Evolutionary conservation across 2,113 vertebrate species (phyloP).

Genomic region (Xiphorhynchus elegans): DNA sequence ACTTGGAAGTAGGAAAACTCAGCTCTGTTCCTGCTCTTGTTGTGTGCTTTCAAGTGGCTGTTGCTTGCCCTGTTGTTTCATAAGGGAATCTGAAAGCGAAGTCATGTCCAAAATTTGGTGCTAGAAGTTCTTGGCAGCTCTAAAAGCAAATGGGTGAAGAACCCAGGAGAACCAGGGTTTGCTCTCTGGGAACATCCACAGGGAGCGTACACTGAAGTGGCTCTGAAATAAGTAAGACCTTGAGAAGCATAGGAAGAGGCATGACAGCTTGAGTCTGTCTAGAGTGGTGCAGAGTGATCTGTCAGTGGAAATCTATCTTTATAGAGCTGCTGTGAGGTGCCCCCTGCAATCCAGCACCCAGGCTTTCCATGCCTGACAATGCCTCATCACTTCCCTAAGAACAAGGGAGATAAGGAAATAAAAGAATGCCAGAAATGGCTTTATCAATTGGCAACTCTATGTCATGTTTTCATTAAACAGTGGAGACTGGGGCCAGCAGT

Average conservation of each 20-base stretch:
- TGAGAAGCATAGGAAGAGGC: background rate
- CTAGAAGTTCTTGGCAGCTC: background rate
- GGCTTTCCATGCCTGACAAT: background rate
- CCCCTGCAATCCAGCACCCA: background rate
- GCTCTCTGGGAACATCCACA: background rate
- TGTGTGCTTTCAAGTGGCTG: background rate
- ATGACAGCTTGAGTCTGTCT: background rate
- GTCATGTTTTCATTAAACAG: constrained; percentile 63
- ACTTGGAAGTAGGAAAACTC: background rate
- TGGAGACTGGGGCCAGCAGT: background rate
- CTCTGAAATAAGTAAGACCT: background rate
- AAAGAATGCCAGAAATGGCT: constrained; percentile 51
- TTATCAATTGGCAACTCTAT: constrained; percentile 47
- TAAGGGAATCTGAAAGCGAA: background rate
- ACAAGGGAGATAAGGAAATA: constrained; percentile 57
- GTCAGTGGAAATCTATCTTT: background rate
- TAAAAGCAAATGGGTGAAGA: background rate
- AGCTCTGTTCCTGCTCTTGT: background rate
- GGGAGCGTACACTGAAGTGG: background rate
- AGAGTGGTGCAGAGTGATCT: background rate
- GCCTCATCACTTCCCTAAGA: constrained; percentile 33
- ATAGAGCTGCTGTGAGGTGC: background rate
- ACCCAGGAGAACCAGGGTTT: background rate
- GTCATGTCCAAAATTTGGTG: background rate
- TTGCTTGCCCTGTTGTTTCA: background rate